Percentiles rank a stretch among this genome's conserved stretches.
Conservation (phyloP, 2,888 invertebrate species). For the Eupithecia subfuscata region DNA sequence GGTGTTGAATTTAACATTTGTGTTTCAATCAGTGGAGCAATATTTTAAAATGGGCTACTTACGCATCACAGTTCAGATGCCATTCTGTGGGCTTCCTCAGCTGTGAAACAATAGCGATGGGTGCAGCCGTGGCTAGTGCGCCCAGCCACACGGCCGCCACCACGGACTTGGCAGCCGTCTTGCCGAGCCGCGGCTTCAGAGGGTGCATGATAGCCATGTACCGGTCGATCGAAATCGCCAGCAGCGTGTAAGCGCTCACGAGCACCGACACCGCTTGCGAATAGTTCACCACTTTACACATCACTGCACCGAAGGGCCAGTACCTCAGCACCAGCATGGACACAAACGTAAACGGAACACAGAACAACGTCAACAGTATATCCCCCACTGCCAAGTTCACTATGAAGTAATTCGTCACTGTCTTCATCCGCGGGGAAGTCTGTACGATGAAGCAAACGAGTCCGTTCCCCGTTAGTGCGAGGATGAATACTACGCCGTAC, state of each 20-base stretch:
- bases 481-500: constrained; percentile 88
- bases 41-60: constrained; percentile 63
- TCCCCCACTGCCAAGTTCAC: constrained; percentile 95
- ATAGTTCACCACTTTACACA: constrained; percentile 93
- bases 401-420: constrained; percentile 96
- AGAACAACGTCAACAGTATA: constrained; percentile 94
- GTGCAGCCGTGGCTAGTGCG: constrained; percentile 91
- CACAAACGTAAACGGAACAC: constrained; percentile 95
- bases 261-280: constrained; percentile 92
- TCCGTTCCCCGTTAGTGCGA: constrained; percentile 89
- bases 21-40: neutral
- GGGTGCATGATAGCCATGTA: constrained; percentile 96
- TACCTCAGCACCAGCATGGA: constrained; percentile 90
- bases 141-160: constrained; percentile 90
- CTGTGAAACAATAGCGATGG: constrained; percentile 90
- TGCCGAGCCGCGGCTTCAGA: constrained; percentile 90
- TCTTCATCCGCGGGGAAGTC: constrained; percentile 93
- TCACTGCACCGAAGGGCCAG: constrained; percentile 93
- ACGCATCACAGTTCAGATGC: constrained; percentile 87
- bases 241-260: constrained; percentile 94
- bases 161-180: constrained; percentile 86
- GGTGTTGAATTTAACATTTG: too few relatives aligned
- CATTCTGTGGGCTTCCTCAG: constrained; percentile 85
- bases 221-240: constrained; percentile 95
- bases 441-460: constrained; percentile 94